Conservation (phyloP, 2,888 invertebrate genomes). For the Trilocha varians region DNA sequence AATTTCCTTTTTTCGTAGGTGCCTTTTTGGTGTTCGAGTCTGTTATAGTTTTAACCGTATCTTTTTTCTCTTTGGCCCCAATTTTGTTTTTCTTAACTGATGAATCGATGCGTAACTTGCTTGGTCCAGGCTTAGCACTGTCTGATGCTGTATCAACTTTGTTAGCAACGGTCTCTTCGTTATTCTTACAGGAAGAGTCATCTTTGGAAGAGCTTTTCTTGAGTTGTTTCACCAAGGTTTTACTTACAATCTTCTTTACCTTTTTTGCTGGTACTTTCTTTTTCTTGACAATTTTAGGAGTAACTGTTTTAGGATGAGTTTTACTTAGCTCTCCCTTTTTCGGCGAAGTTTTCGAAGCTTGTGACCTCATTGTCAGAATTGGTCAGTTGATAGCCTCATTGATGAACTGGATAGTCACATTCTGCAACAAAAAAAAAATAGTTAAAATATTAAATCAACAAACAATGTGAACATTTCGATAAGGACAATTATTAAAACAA, state of each 20-base stretch:
- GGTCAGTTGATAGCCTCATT: constrained; percentile 51
- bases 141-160: constrained; percentile 34
- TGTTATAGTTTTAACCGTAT: constrained; percentile 33
- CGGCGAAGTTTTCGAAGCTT: constrained; percentile 57
- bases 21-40: constrained; percentile 29
- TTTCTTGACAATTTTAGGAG: constrained; percentile 41
- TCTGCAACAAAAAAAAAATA: constrained; percentile 51
- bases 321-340: constrained; percentile 59
- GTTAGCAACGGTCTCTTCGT: constrained; percentile 29
- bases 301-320: constrained; percentile 43
- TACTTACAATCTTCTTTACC: constrained; percentile 41
- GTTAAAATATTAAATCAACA: neutral
- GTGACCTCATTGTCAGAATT: constrained; percentile 65
- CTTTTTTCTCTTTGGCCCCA: constrained; percentile 55
- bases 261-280: constrained; percentile 46
- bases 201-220: constrained; percentile 44
- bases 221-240: constrained; percentile 36
- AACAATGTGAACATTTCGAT: neutral
- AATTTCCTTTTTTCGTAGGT: constrained; percentile 32
- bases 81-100: constrained; percentile 49
- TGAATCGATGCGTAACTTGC: constrained; percentile 42
- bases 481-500: no score
- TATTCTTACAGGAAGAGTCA: constrained; percentile 32
- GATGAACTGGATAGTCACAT: constrained; percentile 50
- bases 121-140: constrained; percentile 30